Conservation (phyloP, 2,113 vertebrate species). For the Nasalis larvatus region DNA sequence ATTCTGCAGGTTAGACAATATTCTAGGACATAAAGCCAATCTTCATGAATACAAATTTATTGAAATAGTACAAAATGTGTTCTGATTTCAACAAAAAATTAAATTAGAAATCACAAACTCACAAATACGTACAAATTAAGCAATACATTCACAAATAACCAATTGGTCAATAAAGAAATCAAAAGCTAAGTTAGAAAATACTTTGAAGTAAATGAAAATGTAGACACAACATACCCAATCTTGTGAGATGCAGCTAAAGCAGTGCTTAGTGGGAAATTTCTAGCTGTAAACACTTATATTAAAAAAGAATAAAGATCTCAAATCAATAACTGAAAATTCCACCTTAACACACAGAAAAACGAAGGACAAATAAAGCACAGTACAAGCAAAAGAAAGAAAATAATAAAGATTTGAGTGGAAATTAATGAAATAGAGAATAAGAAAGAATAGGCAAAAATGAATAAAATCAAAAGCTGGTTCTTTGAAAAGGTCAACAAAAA, state of each 20-base stretch:
- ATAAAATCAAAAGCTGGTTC: no score
- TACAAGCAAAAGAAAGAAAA: not conserved
- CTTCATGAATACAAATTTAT: not conserved
- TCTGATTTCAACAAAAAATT: not conserved
- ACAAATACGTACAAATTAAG: not conserved
- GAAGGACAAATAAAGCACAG: not conserved
- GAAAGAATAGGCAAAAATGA: no score
- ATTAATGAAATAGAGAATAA: no score
- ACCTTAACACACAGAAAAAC: not conserved
- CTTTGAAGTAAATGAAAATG: no score
- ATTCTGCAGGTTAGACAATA: not conserved
- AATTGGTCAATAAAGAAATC: no score
- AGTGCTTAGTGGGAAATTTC: no score
- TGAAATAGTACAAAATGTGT: not conserved
- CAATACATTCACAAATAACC: not conserved
- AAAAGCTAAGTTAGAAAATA: no score
- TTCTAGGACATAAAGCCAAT: not conserved
- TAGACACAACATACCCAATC: no score
- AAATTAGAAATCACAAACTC: not conserved
- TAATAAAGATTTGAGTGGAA: no score
- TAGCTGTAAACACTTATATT: no score
- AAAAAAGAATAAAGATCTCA: not conserved
- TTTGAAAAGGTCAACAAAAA: no score
- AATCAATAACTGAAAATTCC: not conserved
- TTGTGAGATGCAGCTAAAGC: no score